phyloP scores from a whole-genome alignment of 2,113 vertebrate genomes.

The Kryptolebias marmoratus region DNA sequence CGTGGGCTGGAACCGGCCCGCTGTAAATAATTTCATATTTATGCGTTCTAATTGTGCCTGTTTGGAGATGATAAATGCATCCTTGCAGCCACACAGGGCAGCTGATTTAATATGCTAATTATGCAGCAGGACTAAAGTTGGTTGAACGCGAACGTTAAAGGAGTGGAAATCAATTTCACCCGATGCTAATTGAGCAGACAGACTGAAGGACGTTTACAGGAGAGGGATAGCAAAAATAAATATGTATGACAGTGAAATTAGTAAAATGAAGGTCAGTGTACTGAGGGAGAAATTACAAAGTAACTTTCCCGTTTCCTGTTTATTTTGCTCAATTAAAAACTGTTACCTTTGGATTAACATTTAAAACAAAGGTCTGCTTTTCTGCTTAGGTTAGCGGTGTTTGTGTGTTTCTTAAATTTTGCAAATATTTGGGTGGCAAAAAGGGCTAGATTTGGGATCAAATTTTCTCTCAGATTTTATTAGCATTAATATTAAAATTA shows the following conservation, averaged over 20 bases:
- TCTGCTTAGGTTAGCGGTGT: too few relatives aligned
- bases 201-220: slow-evolving; percentile 44
- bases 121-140: slow-evolving; percentile 38
- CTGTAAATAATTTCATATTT: slow-evolving; percentile 63
- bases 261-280: slow-evolving; percentile 44
- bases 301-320: background rate
- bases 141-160: slow-evolving; percentile 27
- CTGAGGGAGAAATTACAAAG: slow-evolving; percentile 26
- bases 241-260: slow-evolving; percentile 24
- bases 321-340: background rate
- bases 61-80: slow-evolving; percentile 67
- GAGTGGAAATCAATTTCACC: slow-evolving; percentile 28
- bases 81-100: slow-evolving; percentile 36
- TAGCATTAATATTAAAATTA: too few relatives aligned
- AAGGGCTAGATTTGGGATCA: too few relatives aligned
- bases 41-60: slow-evolving; percentile 69
- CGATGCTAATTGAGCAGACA: slow-evolving; percentile 38
- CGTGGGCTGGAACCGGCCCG: slow-evolving; percentile 39
- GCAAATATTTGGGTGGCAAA: too few relatives aligned
- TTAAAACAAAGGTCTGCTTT: background rate
- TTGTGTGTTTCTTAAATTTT: too few relatives aligned
- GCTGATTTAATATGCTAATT: slow-evolving; percentile 76
- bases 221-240: slow-evolving; percentile 30
- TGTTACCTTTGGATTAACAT: background rate
- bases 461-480: too few relatives aligned